Evolutionary conservation across 1,140 invertebrate genomes (phyloP).

Genomic region (Ericerus pela): DNA sequence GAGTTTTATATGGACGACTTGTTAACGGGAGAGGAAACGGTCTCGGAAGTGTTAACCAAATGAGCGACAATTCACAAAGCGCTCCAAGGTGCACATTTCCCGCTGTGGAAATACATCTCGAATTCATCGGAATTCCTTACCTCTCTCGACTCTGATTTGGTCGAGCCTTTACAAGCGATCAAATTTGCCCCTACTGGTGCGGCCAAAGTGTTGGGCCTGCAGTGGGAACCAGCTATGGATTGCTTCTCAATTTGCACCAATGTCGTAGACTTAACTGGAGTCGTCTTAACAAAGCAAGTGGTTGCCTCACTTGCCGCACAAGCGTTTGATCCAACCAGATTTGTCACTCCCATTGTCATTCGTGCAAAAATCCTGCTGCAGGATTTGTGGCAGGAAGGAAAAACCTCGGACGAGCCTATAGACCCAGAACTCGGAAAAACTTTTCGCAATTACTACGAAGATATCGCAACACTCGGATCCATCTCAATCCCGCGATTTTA

Average conservation of each 20-base stretch:
- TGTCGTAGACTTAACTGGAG: neutral
- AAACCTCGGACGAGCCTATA: conserved; percentile 29
- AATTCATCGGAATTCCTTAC: neutral
- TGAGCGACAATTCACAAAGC: neutral
- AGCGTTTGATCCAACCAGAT: conserved; percentile 26
- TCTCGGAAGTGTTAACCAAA: neutral
- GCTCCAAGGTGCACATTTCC: neutral
- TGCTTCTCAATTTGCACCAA: neutral
- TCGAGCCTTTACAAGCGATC: neutral
- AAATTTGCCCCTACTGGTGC: neutral
- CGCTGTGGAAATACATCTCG: neutral
- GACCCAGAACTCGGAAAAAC: conserved; percentile 3
- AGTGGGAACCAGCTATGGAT: neutral
- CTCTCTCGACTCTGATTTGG: neutral
- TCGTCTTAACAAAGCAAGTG: conserved; percentile 9
- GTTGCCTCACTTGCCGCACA: conserved; percentile 18
- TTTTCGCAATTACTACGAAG: neutral
- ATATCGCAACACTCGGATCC: conserved; percentile 18
- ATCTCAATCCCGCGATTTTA: conserved; percentile 13
- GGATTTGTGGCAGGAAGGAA: conserved; percentile 20
- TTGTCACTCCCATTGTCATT: conserved; percentile 23
- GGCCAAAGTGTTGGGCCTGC: neutral
- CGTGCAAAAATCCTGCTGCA: conserved; percentile 17
- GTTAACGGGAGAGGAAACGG: neutral
- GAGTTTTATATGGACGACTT: conserved; percentile 31